These are phyloP conservation scores for Uloborus diversus DNA, from an alignment of 1,140 invertebrate genomes.

Conservation along the genomic window DNA sequence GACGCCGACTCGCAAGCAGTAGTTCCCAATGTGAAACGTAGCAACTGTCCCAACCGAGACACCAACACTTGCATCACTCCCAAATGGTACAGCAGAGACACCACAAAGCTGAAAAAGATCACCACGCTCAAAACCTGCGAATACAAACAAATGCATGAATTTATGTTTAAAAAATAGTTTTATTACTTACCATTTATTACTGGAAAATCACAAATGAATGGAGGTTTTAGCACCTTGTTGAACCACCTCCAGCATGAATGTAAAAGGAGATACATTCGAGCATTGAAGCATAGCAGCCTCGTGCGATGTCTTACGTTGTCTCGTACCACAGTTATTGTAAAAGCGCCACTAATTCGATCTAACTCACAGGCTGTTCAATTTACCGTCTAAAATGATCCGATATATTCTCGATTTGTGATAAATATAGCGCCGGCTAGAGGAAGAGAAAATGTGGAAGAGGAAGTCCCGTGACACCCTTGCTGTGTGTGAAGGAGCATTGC, in stretches of 20 bases:
- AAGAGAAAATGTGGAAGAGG: neutral
- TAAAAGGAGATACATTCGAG: no score
- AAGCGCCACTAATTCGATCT: no score
- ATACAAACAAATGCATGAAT: neutral
- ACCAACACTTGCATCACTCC: conserved; percentile 89
- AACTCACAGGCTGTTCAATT: no score
- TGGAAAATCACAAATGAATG: no score
- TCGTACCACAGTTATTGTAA: no score
- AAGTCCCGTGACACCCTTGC: no score
- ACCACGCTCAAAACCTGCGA: conserved; percentile 82
- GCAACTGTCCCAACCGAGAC: conserved; percentile 79
- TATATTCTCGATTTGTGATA: neutral
- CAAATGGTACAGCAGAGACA: conserved; percentile 87
- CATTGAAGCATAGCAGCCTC: no score
- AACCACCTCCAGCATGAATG: no score
- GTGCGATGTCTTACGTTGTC: no score
- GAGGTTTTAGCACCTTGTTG: no score
- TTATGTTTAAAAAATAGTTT: neutral
- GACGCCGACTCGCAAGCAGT: conserved; percentile 92
- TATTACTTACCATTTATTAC: neutral
- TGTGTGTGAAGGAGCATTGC: no score
- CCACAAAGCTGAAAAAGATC: conserved; percentile 89
- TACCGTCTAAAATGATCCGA: no score
- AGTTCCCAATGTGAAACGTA: conserved; percentile 80
- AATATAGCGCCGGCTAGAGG: neutral